phyloP scores from a whole-genome alignment of 2,888 invertebrate species.

The Dasypogon diadema region DNA sequence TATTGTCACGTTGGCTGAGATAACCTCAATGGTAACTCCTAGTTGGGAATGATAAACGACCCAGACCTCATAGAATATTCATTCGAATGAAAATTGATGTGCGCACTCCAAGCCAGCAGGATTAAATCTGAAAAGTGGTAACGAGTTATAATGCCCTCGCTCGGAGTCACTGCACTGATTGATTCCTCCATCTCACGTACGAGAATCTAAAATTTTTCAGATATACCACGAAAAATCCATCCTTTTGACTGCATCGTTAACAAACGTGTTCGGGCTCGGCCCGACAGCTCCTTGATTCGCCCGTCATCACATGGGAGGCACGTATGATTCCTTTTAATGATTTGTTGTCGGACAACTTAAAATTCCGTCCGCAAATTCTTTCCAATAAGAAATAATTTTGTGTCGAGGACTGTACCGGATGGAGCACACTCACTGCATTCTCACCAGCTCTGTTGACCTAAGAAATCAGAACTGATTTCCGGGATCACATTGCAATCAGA shows the following conservation, averaged over 20 bases:
- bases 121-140: conserved; percentile 11
- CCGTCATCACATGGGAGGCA: conserved; percentile 8
- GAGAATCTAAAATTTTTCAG: conserved; percentile 24
- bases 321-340: conserved; percentile 32
- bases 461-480: conserved; percentile 41
- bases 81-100: conserved; percentile 32
- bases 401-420: conserved; percentile 1
- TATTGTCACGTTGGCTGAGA: conserved; percentile 45
- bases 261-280: not conserved
- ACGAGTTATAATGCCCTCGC: not conserved
- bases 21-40: conserved; percentile 38
- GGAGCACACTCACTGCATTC: not conserved
- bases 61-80: conserved; percentile 41
- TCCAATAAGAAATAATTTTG: conserved; percentile 34
- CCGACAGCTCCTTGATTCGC: not conserved
- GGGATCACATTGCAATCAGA: conserved; percentile 8
- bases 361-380: conserved; percentile 29
- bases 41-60: conserved; percentile 37
- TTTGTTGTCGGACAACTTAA: conserved; percentile 38
- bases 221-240: conserved; percentile 27
- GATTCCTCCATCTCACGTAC: conserved; percentile 36
- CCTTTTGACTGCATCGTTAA: conserved; percentile 16
- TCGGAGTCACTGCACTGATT: conserved; percentile 7
- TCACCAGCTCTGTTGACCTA: conserved; percentile 19
- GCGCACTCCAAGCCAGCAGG: not conserved